Percentiles rank a stretch among this genome's conserved stretches.
Evolutionary conservation across 2,113 vertebrate species (phyloP).

Genomic region (Paraplagusia blochii): DNA sequence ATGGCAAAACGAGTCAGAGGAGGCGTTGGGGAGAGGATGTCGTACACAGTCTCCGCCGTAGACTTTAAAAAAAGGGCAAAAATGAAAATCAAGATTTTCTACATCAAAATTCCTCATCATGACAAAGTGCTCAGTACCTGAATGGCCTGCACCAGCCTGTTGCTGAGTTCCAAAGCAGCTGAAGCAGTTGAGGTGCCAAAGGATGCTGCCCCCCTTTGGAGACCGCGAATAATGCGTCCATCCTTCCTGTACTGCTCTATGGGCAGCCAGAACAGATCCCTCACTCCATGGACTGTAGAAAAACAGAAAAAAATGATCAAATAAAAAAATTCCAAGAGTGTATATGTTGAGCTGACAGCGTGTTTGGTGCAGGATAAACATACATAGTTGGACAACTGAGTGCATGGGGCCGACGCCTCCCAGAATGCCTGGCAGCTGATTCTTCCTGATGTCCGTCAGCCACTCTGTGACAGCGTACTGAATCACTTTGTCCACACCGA

Average conservation of each 20-base stretch:
- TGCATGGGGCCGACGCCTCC: conserved; percentile 94
- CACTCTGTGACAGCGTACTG: conserved; percentile 89
- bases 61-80: conserved; percentile 67
- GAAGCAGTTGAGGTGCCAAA: conserved; percentile 90
- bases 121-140: conserved; percentile 77
- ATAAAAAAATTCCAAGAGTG: background rate
- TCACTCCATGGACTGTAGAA: conserved; percentile 84
- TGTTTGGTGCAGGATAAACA: conserved; percentile 56
- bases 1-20: conserved; percentile 79
- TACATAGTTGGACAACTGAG: conserved; percentile 90
- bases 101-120: background rate
- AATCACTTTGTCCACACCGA: conserved; percentile 90
- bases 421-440: conserved; percentile 88
- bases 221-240: conserved; percentile 88
- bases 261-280: conserved; percentile 91
- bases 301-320: background rate
- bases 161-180: conserved; percentile 88
- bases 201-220: conserved; percentile 89
- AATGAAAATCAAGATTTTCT: background rate
- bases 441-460: conserved; percentile 90
- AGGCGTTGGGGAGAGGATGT: conserved; percentile 87
- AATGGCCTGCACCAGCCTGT: conserved; percentile 90
- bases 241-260: conserved; percentile 92
- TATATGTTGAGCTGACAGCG: background rate
- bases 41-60: conserved; percentile 90